These are phyloP conservation scores for Aethina tumida DNA, from an alignment of 1,140 invertebrate genomes.

Conservation along the genomic window DNA sequence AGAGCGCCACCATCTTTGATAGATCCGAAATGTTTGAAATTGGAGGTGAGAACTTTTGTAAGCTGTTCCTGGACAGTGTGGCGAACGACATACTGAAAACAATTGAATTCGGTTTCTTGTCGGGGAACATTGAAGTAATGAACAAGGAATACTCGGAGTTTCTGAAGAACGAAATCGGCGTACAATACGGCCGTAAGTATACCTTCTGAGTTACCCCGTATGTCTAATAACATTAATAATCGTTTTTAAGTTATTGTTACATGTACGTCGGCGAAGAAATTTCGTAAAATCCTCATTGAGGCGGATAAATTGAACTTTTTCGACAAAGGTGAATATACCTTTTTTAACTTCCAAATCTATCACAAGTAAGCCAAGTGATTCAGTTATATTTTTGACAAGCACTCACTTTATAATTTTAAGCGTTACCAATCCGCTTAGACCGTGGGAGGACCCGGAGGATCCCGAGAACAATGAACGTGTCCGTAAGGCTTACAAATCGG, in stretches of 20 bases:
- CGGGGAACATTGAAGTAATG: constrained; percentile 43
- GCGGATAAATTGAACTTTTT: constrained; percentile 90
- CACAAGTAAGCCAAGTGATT: constrained; percentile 56
- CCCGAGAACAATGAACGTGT: constrained; percentile 73
- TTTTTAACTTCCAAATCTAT: constrained; percentile 95
- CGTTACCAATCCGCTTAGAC: constrained; percentile 21
- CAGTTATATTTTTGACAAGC: constrained; percentile 1
- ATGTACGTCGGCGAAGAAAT: constrained; percentile 80
- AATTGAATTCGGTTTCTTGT: constrained; percentile 39
- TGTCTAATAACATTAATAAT: constrained; percentile 1
- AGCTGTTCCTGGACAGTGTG: constrained; percentile 58
- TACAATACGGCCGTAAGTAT: constrained; percentile 40
- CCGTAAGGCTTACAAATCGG: constrained; percentile 75
- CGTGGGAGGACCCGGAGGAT: constrained; percentile 74
- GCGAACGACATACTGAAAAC: constrained; percentile 48
- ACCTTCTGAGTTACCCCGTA: not conserved
- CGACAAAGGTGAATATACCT: constrained; percentile 92
- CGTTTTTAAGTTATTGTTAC: constrained; percentile 83
- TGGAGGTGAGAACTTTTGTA: constrained; percentile 54
- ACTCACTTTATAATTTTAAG: constrained; percentile 15
- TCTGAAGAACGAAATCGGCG: constrained; percentile 38
- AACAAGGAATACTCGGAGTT: constrained; percentile 35
- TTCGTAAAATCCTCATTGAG: constrained; percentile 80
- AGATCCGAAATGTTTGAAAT: constrained; percentile 53
- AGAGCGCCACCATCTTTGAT: constrained; percentile 61